These are phyloP conservation scores for Charadrius vociferus DNA, from an alignment of 2,113 vertebrate species.

Conservation along the genomic window DNA sequence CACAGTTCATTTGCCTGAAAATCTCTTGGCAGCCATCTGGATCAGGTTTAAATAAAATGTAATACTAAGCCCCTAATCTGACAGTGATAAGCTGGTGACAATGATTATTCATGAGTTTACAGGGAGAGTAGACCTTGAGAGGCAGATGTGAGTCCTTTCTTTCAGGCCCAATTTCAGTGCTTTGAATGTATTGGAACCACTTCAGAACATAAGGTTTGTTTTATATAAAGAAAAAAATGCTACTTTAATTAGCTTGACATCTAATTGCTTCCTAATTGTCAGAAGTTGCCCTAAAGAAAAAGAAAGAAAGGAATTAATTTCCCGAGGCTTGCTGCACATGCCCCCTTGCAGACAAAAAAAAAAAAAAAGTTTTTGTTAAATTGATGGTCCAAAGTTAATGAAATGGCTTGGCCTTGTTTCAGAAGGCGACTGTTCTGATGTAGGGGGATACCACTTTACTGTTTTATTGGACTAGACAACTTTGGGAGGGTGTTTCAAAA, in stretches of 20 bases:
- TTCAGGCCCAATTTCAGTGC: slow-evolving; percentile 21
- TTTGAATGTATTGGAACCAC: slow-evolving; percentile 17
- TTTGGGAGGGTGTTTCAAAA: background rate
- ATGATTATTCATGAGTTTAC: slow-evolving; percentile 62
- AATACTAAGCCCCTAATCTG: slow-evolving; percentile 57
- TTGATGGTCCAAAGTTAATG: background rate
- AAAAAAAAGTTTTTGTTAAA: background rate
- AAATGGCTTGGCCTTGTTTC: background rate
- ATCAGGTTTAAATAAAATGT: slow-evolving; percentile 55
- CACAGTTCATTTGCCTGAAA: slow-evolving; percentile 59
- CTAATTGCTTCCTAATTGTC: slow-evolving; percentile 32
- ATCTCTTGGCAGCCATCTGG: slow-evolving; percentile 61
- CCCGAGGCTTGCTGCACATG: background rate
- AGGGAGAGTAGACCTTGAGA: slow-evolving; percentile 53
- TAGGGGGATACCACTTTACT: background rate
- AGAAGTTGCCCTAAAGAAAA: background rate
- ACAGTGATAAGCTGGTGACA: slow-evolving; percentile 51
- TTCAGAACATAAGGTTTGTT: slow-evolving; percentile 37
- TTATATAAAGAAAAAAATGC: background rate
- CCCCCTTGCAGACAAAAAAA: background rate
- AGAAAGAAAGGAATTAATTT: background rate
- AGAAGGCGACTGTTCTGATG: background rate
- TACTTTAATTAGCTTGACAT: slow-evolving; percentile 10
- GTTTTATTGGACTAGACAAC: background rate
- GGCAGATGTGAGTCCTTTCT: slow-evolving; percentile 49